Percentiles rank a stretch among this genome's conserved stretches.
phyloP scores from a whole-genome alignment of 2,113 vertebrate genomes.

The Corythornis cristatus region DNA sequence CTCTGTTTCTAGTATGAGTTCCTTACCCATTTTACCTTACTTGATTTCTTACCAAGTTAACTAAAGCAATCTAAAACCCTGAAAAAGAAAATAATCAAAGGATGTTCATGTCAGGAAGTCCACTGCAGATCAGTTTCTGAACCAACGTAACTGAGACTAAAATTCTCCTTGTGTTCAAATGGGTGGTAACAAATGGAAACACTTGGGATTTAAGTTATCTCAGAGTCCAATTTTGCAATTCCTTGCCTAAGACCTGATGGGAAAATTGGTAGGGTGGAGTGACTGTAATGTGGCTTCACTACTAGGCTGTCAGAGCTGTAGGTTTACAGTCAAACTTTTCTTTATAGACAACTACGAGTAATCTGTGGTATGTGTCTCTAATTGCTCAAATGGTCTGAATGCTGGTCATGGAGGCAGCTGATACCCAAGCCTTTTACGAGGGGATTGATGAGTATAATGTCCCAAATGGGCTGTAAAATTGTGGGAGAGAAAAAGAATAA shows the following conservation, averaged over 20 bases:
- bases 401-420: conserved; percentile 15
- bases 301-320: not conserved
- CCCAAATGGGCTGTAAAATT: conserved; percentile 10
- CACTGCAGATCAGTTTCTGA: not conserved
- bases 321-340: not conserved
- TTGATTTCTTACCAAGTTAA: not conserved
- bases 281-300: not conserved
- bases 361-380: conserved; percentile 23
- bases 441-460: conserved; percentile 16
- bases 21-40: not conserved
- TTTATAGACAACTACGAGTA: not conserved
- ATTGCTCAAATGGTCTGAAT: conserved; percentile 26
- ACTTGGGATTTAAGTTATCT: not conserved
- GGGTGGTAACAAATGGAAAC: not conserved
- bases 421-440: conserved; percentile 6
- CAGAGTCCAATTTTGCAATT: not conserved
- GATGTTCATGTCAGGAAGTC: not conserved
- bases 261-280: not conserved
- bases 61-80: not conserved
- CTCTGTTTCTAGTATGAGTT: not conserved
- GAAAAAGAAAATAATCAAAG: not conserved
- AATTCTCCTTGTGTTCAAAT: not conserved
- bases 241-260: not conserved
- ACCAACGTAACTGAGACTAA: not conserved
- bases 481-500: not conserved